Evolutionary conservation across 64 coral and sea anemone genomes (phyloP).

Genomic region (Stichodactyla helianthus): DNA sequence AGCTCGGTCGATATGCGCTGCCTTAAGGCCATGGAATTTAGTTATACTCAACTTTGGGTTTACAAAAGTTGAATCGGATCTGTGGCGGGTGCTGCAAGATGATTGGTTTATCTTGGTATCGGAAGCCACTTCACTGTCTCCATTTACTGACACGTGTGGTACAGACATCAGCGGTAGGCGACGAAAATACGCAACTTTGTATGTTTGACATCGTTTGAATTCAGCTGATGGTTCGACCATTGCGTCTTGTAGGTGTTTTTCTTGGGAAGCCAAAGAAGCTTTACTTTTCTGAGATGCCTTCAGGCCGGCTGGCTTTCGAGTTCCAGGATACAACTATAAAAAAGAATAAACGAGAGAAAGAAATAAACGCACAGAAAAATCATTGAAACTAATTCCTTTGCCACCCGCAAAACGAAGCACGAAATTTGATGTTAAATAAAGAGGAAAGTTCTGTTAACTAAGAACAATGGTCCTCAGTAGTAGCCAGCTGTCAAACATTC

Average conservation of each 20-base stretch:
- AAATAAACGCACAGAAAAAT: not conserved
- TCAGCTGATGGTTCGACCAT: not conserved
- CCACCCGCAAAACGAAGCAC: too few relatives aligned
- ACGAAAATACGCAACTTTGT: constrained; percentile 26
- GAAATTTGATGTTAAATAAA: too few relatives aligned
- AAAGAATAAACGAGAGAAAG: not conserved
- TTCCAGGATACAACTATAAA: not conserved
- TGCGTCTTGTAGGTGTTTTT: not conserved
- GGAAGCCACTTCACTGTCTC: not conserved
- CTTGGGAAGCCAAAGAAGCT: not conserved
- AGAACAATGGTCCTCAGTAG: too few relatives aligned
- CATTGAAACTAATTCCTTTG: too few relatives aligned
- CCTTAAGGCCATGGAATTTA: not conserved
- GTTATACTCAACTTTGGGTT: not conserved
- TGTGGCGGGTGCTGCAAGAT: not conserved
- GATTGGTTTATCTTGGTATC: not conserved
- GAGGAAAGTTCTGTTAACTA: too few relatives aligned
- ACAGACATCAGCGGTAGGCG: constrained; percentile 15
- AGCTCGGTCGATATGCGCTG: constrained; percentile 6
- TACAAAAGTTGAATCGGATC: not conserved
- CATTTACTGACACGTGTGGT: not conserved
- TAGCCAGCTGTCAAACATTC: too few relatives aligned
- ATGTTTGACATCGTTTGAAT: constrained; percentile 27
- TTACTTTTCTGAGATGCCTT: not conserved
- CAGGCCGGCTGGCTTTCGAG: not conserved